phyloP scores from a whole-genome alignment of 2,797 vertebrate species.

The Sebastes matsubarae region DNA sequence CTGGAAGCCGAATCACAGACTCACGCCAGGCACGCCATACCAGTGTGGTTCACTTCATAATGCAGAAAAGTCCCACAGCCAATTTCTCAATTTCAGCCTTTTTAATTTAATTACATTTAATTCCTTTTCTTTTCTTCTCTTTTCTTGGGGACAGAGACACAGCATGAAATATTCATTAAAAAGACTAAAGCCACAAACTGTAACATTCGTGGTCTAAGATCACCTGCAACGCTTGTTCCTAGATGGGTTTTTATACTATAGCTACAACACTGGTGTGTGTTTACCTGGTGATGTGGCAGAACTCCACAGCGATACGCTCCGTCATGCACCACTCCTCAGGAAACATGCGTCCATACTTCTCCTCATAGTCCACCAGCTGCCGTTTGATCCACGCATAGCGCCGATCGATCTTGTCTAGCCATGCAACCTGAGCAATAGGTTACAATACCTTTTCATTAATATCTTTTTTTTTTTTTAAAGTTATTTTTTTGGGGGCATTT shows the following conservation, averaged over 20 bases:
- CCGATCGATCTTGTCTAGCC: slow-evolving; percentile 97
- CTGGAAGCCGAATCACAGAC: slow-evolving; percentile 28
- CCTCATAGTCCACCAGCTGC: slow-evolving; percentile 97
- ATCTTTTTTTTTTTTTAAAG: too few relatives aligned
- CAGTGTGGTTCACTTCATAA: slow-evolving; percentile 18
- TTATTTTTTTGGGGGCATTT: too few relatives aligned
- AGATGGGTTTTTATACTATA: neutral
- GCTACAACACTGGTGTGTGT: neutral
- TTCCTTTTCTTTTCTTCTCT: neutral
- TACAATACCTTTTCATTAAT: neutral
- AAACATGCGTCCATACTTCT: slow-evolving; percentile 97
- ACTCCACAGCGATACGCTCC: slow-evolving; percentile 95
- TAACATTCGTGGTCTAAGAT: neutral
- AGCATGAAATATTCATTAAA: neutral
- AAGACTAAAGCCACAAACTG: neutral
- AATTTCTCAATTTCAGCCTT: slow-evolving; percentile 10
- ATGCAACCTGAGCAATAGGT: slow-evolving; percentile 85
- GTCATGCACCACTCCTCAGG: slow-evolving; percentile 97
- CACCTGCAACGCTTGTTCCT: neutral
- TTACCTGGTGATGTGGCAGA: slow-evolving; percentile 94
- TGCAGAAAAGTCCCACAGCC: neutral
- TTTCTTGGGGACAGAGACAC: neutral
- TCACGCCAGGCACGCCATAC: slow-evolving; percentile 5
- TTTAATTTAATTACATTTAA: neutral
- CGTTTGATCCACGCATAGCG: slow-evolving; percentile 98